Base-by-base conservation (phyloP, 2,113 vertebrate species). In the Callopanchax toddi region DNA sequence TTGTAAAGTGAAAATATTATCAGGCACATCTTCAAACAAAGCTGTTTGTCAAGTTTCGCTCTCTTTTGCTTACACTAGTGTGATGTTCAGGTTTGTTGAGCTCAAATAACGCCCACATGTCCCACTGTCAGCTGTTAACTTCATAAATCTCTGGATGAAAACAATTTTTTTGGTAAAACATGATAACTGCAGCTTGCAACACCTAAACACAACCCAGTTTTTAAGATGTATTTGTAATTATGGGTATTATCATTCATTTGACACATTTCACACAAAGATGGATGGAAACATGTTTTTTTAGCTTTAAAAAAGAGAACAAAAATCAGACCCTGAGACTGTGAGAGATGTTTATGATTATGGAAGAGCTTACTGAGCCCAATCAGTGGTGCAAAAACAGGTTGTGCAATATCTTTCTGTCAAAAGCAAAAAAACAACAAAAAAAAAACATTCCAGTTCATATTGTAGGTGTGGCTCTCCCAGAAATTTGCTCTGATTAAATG, bases 21-120 rank as follows among this genome's bases (percentile, higher is more conserved):
- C 18, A n/a, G 0, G 17, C 44, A 32, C 7, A 39, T n/a, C 23
- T 20, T 40, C 10, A 37, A 34, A 42, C 26, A 44, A 79, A 79
- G 87, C 54, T 15, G 80, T 75, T 81, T 78, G 68, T 76, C 86
- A 72, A 26, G 80, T 78, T 84, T 46, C 2, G 40, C 56, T 58
- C 32, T 52, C 23, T 25, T 37, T 37, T 13, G 4, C 0, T 11
- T 25, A 60, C 9, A 18, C n/a, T 37, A 6, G 15, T 11, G 15
- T 9, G n/a, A n/a, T 5, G 44, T 40, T 32, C 17, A 37, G 32
- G 13, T 67, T 45, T 52, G 48, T 40, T 55, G 4, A 62, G 18
- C 21, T 48, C 1, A 23, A 40, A 22, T 23, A 39, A 45, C 17
- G 32, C 7, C 11, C 20, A 12, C 21, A 15, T 36, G 12, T 58